Conservation (phyloP, 2,888 invertebrate genomes). For the Atrina japonica region DNA sequence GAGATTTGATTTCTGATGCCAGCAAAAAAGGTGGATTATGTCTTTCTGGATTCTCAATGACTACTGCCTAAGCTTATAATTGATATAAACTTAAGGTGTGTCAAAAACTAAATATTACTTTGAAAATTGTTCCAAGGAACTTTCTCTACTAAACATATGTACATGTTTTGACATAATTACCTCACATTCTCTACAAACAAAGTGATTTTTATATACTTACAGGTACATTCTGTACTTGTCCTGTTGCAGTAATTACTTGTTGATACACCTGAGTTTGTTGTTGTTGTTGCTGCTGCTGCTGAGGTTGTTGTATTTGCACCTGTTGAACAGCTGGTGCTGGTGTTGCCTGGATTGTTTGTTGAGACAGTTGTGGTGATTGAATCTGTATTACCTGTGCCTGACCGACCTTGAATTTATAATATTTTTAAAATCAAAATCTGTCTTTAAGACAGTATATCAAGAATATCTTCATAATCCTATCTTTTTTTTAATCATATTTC, state of each 20-base stretch:
- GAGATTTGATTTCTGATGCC: no score
- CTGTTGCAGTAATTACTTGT: conserved; percentile 71
- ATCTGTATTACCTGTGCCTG: conserved; percentile 35
- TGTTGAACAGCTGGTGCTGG: conserved; percentile 36
- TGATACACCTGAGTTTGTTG: conserved; percentile 72
- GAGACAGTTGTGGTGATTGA: conserved; percentile 21
- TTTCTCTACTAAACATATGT: no score
- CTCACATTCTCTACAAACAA: background rate
- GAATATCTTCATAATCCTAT: no score
- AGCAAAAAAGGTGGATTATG: no score
- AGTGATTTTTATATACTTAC: conserved; percentile 48
- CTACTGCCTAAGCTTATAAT: no score
- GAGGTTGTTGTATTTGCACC: conserved; percentile 53
- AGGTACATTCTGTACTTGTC: conserved; percentile 74
- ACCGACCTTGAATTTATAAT: conserved; percentile 10
- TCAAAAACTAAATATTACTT: no score
- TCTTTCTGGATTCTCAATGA: no score
- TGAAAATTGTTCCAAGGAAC: no score
- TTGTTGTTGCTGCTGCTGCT: conserved; percentile 43
- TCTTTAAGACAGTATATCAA: no score
- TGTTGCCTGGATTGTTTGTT: conserved; percentile 23
- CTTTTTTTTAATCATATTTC: no score
- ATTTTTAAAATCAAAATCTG: background rate
- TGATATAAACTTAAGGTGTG: no score
- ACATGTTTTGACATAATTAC: no score